A percentile compares a stretch with the other conserved stretches of the same genome.
These are phyloP conservation scores for Ptilodon capucinus DNA, from an alignment of 2,888 invertebrate species.

Conservation along the genomic window DNA sequence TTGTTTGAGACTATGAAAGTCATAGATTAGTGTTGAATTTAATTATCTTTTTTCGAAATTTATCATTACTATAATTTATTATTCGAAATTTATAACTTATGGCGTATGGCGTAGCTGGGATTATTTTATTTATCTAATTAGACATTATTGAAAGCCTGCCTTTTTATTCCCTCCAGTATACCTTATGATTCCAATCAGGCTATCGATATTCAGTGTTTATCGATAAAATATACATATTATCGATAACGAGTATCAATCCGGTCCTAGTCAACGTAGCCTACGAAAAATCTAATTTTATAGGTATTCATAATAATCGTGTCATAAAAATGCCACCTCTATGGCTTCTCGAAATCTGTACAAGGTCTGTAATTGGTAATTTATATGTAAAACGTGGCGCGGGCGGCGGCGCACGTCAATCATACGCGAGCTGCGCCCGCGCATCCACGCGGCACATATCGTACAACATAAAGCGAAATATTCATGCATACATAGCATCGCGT, in stretches of 20 bases:
- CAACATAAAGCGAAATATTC: not conserved
- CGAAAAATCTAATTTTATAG: conserved; percentile 14
- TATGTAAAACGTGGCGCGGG: conserved; percentile 72
- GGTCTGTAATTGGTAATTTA: conserved; percentile 71
- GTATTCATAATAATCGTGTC: conserved; percentile 13
- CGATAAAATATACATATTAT: conserved; percentile 26
- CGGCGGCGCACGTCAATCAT: conserved; percentile 63
- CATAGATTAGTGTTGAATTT: conserved; percentile 28
- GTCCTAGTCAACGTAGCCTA: conserved; percentile 13
- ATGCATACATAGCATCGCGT: not conserved
- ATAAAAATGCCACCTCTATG: conserved; percentile 47
- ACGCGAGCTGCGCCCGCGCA: conserved; percentile 25
- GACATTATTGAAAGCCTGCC: too few relatives aligned
- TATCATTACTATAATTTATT: too few relatives aligned
- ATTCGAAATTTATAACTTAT: too few relatives aligned
- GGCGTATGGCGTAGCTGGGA: too few relatives aligned
- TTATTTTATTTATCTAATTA: too few relatives aligned
- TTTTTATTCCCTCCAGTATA: not conserved
- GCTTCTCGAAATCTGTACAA: conserved; percentile 31
- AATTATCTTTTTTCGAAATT: not conserved
- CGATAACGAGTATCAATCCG: conserved; percentile 22
- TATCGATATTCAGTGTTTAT: conserved; percentile 16
- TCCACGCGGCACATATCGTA: conserved; percentile 27
- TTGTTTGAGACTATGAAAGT: conserved; percentile 43
- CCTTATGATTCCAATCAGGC: conserved; percentile 15